Evolutionary conservation across 2,888 invertebrate species (phyloP).

Genomic region (Laspeyria flexula): DNA sequence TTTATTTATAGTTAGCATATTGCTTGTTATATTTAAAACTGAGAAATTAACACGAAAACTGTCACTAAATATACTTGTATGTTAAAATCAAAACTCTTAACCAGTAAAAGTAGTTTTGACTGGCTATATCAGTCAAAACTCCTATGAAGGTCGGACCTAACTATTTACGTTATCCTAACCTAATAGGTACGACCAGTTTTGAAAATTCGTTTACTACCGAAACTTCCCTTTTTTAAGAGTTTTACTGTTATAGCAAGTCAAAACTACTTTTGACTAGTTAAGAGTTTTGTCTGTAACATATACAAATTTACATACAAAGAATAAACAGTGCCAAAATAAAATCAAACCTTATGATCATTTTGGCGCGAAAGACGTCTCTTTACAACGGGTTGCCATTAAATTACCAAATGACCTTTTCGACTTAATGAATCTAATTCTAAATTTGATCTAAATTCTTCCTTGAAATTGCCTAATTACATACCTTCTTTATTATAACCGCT

Average conservation of each 20-base stretch:
- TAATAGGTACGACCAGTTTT: too few relatives aligned
- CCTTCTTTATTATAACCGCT: not conserved
- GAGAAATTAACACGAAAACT: conserved; percentile 5
- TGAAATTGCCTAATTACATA: conserved; percentile 14
- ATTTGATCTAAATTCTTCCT: conserved; percentile 8
- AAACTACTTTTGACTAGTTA: too few relatives aligned
- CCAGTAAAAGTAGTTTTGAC: too few relatives aligned
- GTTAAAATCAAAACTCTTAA: too few relatives aligned
- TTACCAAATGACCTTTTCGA: conserved; percentile 9
- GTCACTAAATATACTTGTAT: too few relatives aligned
- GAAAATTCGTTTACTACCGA: too few relatives aligned
- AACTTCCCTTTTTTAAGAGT: too few relatives aligned
- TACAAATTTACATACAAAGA: conserved; percentile 21
- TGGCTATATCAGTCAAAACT: too few relatives aligned
- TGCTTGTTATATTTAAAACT: conserved; percentile 19
- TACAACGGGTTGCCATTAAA: conserved; percentile 69
- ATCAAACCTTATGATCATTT: conserved; percentile 50
- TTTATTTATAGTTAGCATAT: conserved; percentile 12
- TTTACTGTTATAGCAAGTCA: too few relatives aligned
- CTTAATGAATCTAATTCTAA: conserved; percentile 8
- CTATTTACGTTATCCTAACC: too few relatives aligned
- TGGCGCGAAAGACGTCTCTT: conserved; percentile 58
- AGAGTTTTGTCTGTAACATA: too few relatives aligned
- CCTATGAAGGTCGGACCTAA: too few relatives aligned
- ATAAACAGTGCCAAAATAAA: conserved; percentile 61